phyloP scores from a whole-genome alignment of 64 coral and sea anemone genomes.

The Dendrophyllia cribrosa region DNA sequence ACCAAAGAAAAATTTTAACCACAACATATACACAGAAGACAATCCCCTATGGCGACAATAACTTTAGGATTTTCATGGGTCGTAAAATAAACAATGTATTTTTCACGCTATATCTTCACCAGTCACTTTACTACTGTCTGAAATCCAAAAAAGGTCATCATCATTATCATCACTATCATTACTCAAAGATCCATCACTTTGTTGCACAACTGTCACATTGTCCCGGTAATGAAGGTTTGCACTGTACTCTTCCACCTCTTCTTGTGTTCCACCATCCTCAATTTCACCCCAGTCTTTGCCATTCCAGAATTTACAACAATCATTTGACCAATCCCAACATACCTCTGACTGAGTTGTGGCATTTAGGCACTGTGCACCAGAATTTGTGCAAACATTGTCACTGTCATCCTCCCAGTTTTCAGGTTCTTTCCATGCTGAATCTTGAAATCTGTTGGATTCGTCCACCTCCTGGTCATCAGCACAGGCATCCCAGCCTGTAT shows the following conservation, averaged over 20 bases:
- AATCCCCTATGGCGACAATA: no score
- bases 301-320: constrained; percentile 32
- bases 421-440: not conserved
- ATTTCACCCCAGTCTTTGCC: constrained; percentile 37
- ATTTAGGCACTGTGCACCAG: not conserved
- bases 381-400: not conserved
- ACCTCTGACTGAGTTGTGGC: not conserved
- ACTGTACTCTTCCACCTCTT: not conserved
- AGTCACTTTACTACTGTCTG: not conserved
- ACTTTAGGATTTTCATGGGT: no score
- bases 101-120: not conserved
- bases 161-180: constrained; percentile 18
- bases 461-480: not conserved
- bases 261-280: not conserved
- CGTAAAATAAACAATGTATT: no score
- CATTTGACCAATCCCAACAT: constrained; percentile 5
- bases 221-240: not conserved
- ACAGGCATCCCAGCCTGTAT: constrained; percentile 5
- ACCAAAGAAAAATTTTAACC: no score
- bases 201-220: not conserved
- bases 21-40: no score
- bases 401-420: constrained; percentile 39
- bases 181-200: constrained; percentile 21
- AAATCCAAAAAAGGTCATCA: constrained; percentile 39
- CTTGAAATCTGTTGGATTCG: not conserved